Conservation (phyloP, 37 sponge, comb jelly and placozoan genomes). For the Ephydatia muelleri region DNA sequence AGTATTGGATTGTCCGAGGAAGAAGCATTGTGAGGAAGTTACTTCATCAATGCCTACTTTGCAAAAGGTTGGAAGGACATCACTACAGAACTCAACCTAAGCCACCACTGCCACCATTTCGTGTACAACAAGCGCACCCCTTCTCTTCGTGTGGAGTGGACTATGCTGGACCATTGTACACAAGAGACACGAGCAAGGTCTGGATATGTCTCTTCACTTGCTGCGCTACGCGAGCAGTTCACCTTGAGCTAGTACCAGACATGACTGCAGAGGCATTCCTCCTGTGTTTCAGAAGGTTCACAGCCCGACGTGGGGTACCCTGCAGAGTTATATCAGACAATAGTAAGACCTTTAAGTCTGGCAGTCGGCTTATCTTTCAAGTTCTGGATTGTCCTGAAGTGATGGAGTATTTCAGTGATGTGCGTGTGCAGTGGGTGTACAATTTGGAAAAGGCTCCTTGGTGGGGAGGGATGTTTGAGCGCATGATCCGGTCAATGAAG, state of each 20-base stretch:
- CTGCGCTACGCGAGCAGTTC: constrained; percentile 34
- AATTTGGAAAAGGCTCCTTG: constrained; percentile 31
- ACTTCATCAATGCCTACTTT: constrained; percentile 7
- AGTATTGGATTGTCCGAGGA: constrained; percentile 27
- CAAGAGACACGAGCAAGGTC: too few species aligned
- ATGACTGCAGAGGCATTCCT: constrained; percentile 29
- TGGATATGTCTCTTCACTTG: constrained; percentile 39
- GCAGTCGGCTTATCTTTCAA: too few species aligned
- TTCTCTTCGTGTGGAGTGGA: constrained; percentile 17
- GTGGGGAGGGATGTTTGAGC: constrained; percentile 30
- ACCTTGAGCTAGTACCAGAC: constrained; percentile 37
- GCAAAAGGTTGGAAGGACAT: too few species aligned
- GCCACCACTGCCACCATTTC: constrained; percentile 20
- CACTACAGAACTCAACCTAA: too few species aligned
- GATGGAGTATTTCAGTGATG: constrained; percentile 5
- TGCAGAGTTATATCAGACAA: too few species aligned
- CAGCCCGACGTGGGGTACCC: constrained; percentile 21
- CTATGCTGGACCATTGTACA: background rate
- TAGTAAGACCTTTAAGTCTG: constrained; percentile 34
- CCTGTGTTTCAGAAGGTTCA: constrained; percentile 22
- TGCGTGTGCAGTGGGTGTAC: constrained; percentile 20
- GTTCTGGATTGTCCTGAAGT: background rate
- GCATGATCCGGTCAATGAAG: constrained; percentile 20
- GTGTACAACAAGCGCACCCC: constrained; percentile 19
- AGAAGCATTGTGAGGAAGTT: constrained; percentile 14